Base-by-base conservation (phyloP, 1,140 invertebrate species). In the Oreohelix idahoensis region DNA sequence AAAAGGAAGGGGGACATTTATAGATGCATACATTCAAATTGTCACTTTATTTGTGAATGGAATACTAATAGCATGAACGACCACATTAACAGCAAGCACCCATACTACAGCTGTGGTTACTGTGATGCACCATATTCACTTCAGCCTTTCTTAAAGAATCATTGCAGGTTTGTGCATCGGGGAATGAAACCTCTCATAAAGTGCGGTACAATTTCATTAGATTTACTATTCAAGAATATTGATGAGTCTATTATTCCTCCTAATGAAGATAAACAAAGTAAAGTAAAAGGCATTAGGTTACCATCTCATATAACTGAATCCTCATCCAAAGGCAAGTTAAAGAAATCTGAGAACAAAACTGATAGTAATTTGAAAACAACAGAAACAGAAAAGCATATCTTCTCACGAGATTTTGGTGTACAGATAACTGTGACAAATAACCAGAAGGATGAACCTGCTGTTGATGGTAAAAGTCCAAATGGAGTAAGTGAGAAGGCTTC, bases 81-180 rank as follows among this genome's bases (percentile, higher is more conserved):
- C 1, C 74, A 76, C 29, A 35, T 45, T 35, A 35, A 76, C 0
- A 76, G 29, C 17, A 51, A n/a, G 11, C 74, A 76, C 23, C 45
- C 45, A 29, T 35, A 45, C 49, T 76, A 49, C 74, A n/a, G 39
- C 63, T 76, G 74, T 76, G 74, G 74, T 10, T 76, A 76, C 45
- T 76, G 74, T 76, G 32, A 49, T 20, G 74, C 74, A 11, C 10
- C 42, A n/a, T 76, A 49, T 76, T 5, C 36, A 32, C 1, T 45
- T 4, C 8, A n/a, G 1, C 0, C 2, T 20, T 23, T 38, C n/a
- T 51, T 76, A 29, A 17, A 76, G 8, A 45, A 51, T 35, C 74
- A 76, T 76, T 29, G 10, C 11, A 76, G 29, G 17, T 76, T 76
- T 76, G 39, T 76, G 20, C 74, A 76, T 51, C 32, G 74, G 29